Evolutionary conservation across 2,797 vertebrate species (phyloP), one percentile per base, ranked within the genome.

Genomic region (Enteromius radiatus): DNA sequence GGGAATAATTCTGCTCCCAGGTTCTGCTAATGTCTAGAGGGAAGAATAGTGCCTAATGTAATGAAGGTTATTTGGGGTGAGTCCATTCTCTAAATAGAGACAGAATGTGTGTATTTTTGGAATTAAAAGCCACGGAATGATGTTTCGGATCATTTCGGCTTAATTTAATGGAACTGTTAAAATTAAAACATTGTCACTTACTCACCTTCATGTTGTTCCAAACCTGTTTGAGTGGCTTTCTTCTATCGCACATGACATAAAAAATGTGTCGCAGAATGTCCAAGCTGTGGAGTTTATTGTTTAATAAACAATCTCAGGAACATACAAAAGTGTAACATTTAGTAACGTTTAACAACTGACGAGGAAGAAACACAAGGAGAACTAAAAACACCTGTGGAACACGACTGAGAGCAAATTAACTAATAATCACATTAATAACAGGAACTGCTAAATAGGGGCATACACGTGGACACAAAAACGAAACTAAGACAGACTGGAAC

Each of bases 51-150:
- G 70, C 5, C 54, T 56, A 56, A 56, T 75, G 33, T 38, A 56
- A 23, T 75, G 71, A 75, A 75, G 71, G 71, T 56, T 56, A 56
- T 56, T 23, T 54, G 49, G 3, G 21, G 21, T 9, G 21, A 74
- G 31, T 4, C 15, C 49, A 74, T 23, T 36, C 36, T 6, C 21
- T 54, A 23, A 74, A 74, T 19, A 9, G 28, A 54, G 70, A 33
- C 28, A 4, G 17, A 31, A 52, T 33, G 17, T 47, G 67, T 49
- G 47, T 54, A 15, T 74, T 36, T 56, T 23, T 12, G 5, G 10
- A 70, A 47, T 47, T 15, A 70, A 47, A 70, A 26, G 8, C 8
- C 2, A 5, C 1, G 0, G 21, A 36, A 26, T 59, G 33, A 59
- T 0, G 15, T 26, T 19, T 4, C 3, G n/a, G 7, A 17, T 41